phyloP scores from a whole-genome alignment of 1,140 invertebrate genomes.

The Pseudomyrmex pallidus region DNA sequence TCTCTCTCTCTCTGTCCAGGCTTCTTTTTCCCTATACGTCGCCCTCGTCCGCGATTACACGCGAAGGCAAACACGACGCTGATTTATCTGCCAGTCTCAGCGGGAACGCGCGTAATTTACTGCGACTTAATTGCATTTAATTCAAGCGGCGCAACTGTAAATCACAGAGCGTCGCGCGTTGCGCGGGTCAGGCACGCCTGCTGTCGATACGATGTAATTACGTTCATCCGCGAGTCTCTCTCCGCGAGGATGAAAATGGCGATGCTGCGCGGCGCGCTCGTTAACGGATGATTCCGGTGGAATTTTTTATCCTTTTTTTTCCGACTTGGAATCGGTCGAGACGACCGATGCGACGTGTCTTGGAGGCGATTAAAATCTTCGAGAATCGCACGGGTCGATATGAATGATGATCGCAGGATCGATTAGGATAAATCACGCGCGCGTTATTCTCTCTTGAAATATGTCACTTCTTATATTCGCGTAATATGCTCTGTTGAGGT shows the following conservation, averaged over 20 bases:
- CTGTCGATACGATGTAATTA: constrained; percentile 77
- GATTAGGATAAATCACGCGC: too few species aligned
- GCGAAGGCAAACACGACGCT: constrained; percentile 74
- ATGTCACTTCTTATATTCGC: not conserved
- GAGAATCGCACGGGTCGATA: not conserved
- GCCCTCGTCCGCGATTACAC: constrained; percentile 67
- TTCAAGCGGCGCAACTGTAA: constrained; percentile 78
- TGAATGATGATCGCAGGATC: too few species aligned
- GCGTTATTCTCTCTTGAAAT: too few species aligned
- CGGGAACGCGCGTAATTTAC: constrained; percentile 74
- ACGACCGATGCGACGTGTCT: not conserved
- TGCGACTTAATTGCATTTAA: constrained; percentile 80
- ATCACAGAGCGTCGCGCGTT: constrained; percentile 76
- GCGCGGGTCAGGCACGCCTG: constrained; percentile 76
- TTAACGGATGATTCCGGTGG: constrained; percentile 16
- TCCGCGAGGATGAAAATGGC: constrained; percentile 7
- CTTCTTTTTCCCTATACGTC: constrained; percentile 38
- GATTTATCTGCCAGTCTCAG: constrained; percentile 72
- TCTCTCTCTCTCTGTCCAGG: not conserved
- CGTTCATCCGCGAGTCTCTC: constrained; percentile 66
- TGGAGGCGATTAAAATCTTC: constrained; percentile 26
- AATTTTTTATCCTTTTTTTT: not conserved
- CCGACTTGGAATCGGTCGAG: not conserved
- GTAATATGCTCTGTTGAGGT: not conserved
- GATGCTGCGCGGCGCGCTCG: constrained; percentile 20